A percentile compares a stretch with the other conserved stretches of the same genome.
Conservation (phyloP, 2,888 invertebrate species). For the Eupithecia dodoneata region DNA sequence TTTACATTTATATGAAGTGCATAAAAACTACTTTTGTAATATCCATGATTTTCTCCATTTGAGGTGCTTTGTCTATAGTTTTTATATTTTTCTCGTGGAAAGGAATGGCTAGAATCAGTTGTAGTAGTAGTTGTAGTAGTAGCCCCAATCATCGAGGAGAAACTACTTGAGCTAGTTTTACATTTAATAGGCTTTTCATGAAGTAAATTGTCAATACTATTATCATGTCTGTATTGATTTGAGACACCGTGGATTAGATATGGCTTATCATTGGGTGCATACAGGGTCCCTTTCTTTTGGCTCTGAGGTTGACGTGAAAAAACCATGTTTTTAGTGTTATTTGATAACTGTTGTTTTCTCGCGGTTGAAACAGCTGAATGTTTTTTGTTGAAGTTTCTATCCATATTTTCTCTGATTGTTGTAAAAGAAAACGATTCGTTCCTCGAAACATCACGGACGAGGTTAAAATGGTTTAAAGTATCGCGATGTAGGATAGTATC, state of each 20-base stretch:
- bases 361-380: not conserved
- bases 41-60: constrained; percentile 3
- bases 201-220: not conserved
- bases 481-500: not conserved
- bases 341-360: not conserved
- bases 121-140: constrained; percentile 3
- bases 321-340: not conserved
- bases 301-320: not conserved
- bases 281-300: not conserved
- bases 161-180: constrained; percentile 20
- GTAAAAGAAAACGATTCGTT: not conserved
- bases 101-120: constrained; percentile 5
- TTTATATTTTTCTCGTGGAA: constrained; percentile 1
- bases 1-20: constrained; percentile 38
- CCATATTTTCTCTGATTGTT: not conserved
- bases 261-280: not conserved
- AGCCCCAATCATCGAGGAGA: constrained; percentile 12
- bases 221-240: not conserved
- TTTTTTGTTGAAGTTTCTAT: not conserved
- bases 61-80: not conserved
- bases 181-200: constrained; percentile 4
- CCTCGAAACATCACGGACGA: not conserved
- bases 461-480: constrained; percentile 1
- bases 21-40: constrained; percentile 32
- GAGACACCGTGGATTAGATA: constrained; percentile 2